Evolutionary conservation across 2,797 vertebrate species (phyloP).

Genomic region (Halcyon chelicuti): DNA sequence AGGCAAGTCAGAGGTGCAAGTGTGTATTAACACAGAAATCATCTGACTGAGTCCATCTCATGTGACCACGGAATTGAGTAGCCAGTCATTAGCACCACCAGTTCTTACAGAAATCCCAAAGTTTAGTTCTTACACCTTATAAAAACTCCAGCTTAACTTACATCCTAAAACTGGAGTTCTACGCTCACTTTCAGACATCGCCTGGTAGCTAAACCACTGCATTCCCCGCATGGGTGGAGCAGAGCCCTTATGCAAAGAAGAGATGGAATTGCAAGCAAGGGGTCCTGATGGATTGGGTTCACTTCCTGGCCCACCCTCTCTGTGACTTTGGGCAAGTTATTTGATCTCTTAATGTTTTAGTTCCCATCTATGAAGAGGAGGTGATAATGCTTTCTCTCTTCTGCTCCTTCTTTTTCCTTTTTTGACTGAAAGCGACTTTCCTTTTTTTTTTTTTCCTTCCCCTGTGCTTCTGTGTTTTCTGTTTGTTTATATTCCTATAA

Average conservation of each 20-base stretch:
- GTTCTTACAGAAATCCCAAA: not conserved
- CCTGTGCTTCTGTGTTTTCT: not conserved
- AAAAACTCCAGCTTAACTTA: not conserved
- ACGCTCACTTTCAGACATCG: not conserved
- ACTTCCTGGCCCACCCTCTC: constrained; percentile 19
- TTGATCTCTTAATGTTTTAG: constrained; percentile 55
- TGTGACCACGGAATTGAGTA: not conserved
- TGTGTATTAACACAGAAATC: not conserved
- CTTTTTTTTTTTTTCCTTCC: not conserved
- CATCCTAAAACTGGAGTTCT: not conserved
- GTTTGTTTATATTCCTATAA: constrained; percentile 23
- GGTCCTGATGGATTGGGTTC: constrained; percentile 1
- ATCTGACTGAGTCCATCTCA: not conserved
- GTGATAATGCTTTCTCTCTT: constrained; percentile 45
- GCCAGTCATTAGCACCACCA: not conserved
- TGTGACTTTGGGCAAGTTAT: constrained; percentile 1
- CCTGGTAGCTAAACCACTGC: not conserved
- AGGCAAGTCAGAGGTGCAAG: not conserved
- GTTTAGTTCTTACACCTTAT: not conserved
- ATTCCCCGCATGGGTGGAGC: not conserved
- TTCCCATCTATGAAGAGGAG: constrained; percentile 5
- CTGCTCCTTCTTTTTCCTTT: not conserved
- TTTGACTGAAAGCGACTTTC: not conserved
- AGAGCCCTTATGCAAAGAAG: not conserved
- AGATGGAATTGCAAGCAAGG: constrained; percentile 6